Conservation (phyloP, 1,140 invertebrate genomes). For the Drosophila kurseongensis region DNA sequence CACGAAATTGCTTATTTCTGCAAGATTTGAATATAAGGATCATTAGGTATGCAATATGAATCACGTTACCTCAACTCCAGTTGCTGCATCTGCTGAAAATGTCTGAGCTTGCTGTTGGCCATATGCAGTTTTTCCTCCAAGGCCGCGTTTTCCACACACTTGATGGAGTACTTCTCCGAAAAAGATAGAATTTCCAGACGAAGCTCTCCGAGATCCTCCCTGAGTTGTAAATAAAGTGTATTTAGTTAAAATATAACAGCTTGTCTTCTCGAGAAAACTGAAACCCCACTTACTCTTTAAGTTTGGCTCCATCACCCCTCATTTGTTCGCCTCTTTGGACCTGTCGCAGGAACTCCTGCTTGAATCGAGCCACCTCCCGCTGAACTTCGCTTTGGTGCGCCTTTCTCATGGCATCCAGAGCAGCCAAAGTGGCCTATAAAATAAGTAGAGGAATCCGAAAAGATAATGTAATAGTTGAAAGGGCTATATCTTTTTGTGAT, state of each 20-base stretch:
- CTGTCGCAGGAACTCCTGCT: constrained; percentile 92
- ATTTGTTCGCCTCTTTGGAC: constrained; percentile 86
- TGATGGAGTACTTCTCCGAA: constrained; percentile 95
- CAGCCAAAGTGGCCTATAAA: constrained; percentile 88
- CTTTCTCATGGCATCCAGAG: constrained; percentile 96
- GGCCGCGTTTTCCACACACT: constrained; percentile 95
- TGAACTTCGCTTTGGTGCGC: constrained; percentile 96
- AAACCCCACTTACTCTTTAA: constrained; percentile 67
- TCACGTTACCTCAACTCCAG: constrained; percentile 88
- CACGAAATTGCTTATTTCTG: constrained; percentile 91
- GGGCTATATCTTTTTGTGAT: not conserved
- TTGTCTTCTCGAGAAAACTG: no score
- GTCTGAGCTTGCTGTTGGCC: constrained; percentile 90
- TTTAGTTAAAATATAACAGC: not conserved
- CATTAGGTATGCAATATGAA: not conserved
- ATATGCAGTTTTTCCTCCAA: constrained; percentile 92
- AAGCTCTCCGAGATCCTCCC: constrained; percentile 93
- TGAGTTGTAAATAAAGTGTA: constrained; percentile 69
- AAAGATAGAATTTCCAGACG: constrained; percentile 94
- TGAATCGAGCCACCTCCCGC: constrained; percentile 94
- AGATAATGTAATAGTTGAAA: not conserved
- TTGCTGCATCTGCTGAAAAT: constrained; percentile 90
- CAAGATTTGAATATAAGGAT: not conserved
- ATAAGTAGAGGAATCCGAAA: not conserved
- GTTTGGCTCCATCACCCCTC: constrained; percentile 62